phyloP scores from a whole-genome alignment of 2,113 vertebrate species.

The Spheniscus mendiculus region DNA sequence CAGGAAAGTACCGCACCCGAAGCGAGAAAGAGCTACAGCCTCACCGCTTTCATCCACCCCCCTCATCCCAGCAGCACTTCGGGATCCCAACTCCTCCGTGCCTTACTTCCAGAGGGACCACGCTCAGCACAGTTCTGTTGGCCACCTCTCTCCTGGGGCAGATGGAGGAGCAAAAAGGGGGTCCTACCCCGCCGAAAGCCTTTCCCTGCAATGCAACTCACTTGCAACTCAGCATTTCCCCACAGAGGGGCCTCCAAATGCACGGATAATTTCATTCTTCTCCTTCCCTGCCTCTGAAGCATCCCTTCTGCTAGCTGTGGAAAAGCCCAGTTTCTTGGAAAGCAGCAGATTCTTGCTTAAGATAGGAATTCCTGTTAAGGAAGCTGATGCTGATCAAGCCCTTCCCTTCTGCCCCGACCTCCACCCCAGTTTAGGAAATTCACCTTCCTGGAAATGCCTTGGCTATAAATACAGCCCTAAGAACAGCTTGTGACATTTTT shows the following conservation, averaged over 20 bases:
- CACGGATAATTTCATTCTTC: neutral
- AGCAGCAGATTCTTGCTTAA: constrained; percentile 12
- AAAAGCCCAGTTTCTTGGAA: constrained; percentile 65
- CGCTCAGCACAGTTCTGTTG: neutral
- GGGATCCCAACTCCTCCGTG: rapidly evolving
- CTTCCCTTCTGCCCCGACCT: constrained; percentile 23
- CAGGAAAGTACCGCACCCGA: neutral
- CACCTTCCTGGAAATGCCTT: constrained; percentile 45
- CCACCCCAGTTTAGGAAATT: constrained; percentile 44
- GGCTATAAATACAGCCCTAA: neutral
- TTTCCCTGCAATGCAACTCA: neutral
- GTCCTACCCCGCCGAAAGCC: neutral
- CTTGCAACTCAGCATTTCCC: constrained; percentile 51
- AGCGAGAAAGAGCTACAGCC: neutral
- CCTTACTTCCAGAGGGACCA: neutral
- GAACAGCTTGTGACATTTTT: neutral
- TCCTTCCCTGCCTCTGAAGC: neutral
- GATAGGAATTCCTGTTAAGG: constrained; percentile 33
- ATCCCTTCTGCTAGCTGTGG: constrained; percentile 10
- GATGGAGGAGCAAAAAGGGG: neutral
- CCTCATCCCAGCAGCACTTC: neutral
- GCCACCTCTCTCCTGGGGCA: neutral
- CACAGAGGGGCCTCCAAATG: constrained; percentile 57
- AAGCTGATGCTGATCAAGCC: constrained; percentile 11
- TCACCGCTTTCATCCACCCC: neutral